Evolutionary conservation across 2,888 invertebrate species (phyloP).

Genomic region (Andrena hattorfiana): DNA sequence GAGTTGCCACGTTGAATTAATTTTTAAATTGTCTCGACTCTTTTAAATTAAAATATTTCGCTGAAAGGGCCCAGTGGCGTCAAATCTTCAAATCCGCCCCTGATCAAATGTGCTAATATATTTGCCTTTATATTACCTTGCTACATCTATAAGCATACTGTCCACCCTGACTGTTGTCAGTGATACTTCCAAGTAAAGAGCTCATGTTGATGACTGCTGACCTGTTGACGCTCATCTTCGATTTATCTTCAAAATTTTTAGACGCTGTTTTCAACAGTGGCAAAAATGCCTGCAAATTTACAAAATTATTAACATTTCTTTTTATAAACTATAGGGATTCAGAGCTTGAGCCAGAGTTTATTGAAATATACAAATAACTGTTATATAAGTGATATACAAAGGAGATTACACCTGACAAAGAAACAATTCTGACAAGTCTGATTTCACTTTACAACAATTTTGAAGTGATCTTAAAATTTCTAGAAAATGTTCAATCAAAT

Average conservation of each 20-base stretch:
- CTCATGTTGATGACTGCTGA: conserved; percentile 94
- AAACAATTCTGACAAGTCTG: too few species aligned
- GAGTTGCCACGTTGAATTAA: too few species aligned
- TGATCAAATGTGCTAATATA: too few species aligned
- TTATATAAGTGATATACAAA: too few species aligned
- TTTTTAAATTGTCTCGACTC: too few species aligned
- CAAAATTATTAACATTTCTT: neutral
- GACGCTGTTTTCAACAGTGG: conserved; percentile 91
- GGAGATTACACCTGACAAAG: too few species aligned
- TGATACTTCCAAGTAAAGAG: conserved; percentile 93
- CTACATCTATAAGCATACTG: conserved; percentile 94
- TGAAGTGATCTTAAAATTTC: too few species aligned
- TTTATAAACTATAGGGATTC: neutral
- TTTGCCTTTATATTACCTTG: conserved; percentile 87
- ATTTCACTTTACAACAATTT: too few species aligned
- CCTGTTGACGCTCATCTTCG: conserved; percentile 87
- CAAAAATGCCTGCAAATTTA: conserved; percentile 87
- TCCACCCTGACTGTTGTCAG: conserved; percentile 91
- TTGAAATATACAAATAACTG: neutral
- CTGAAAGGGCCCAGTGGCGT: too few species aligned
- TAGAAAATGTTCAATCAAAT: too few species aligned
- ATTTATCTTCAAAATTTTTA: conserved; percentile 84
- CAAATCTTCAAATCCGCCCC: too few species aligned
- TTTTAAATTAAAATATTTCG: too few species aligned
- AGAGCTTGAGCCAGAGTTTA: neutral